Evolutionary conservation across 2,888 invertebrate species (phyloP).

Genomic region (Seira musarum): DNA sequence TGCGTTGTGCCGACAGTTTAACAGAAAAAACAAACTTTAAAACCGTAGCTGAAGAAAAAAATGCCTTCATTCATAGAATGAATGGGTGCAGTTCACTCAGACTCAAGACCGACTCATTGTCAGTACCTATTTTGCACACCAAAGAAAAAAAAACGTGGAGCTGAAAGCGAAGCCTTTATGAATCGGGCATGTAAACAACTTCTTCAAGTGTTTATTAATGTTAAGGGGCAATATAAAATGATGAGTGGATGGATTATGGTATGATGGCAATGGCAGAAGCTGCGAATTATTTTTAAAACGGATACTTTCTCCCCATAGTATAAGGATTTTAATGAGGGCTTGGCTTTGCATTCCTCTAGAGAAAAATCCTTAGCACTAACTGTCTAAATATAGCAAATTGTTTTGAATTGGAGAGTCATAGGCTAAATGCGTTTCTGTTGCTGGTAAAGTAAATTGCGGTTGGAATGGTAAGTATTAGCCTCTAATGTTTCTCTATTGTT

Average conservation of each 20-base stretch:
- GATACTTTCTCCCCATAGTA: slow-evolving; percentile 22
- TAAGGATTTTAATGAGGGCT: not conserved
- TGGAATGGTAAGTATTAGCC: no score
- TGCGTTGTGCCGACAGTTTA: not conserved
- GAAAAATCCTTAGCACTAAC: not conserved
- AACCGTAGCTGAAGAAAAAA: no score
- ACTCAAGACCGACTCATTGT: no score
- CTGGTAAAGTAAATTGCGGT: not conserved
- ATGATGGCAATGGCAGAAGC: no score
- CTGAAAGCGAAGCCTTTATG: not conserved
- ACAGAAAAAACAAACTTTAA: not conserved
- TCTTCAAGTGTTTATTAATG: slow-evolving; percentile 12
- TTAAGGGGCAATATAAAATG: slow-evolving; percentile 23
- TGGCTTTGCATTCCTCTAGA: slow-evolving; percentile 4
- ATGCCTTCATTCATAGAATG: not conserved
- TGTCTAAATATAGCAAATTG: slow-evolving; percentile 11
- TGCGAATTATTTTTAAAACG: slow-evolving; percentile 4
- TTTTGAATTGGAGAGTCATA: not conserved
- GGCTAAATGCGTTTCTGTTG: not conserved
- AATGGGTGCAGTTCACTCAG: not conserved
- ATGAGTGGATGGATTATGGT: not conserved
- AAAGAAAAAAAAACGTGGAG: slow-evolving; percentile 17
- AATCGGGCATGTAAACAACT: not conserved
- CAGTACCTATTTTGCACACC: no score
- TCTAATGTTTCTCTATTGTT: no score